Base-by-base conservation (phyloP, 2,113 vertebrate species). In the Syngnathus floridae region DNA sequence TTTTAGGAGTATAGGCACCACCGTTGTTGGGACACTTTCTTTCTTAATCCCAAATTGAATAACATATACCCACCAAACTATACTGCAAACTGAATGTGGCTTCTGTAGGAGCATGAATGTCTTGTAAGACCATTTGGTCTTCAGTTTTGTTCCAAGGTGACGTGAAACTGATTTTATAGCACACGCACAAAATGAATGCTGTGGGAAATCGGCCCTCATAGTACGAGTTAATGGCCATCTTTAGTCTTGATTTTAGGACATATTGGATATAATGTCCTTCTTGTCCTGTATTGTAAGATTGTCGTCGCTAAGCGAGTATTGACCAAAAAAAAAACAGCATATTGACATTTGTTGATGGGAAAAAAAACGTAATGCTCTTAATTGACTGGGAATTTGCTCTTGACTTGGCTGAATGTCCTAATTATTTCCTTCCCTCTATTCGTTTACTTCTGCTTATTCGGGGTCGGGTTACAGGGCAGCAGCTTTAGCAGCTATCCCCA, bases 1-100 rank as follows among this genome's bases (percentile, higher is more conserved):
- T 93, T 89, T 92, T 92, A 95, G 26, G 3, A 31, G 26, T 31
- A 31, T 31, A 31, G 26, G 26, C 26, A 96, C 98, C 95, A 98
- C 43, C 5, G 4, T 60, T 59, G 8, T 36, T 57, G 55, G 31
- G 51, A 10, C 21, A 13, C n/a, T 11, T 51, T 21, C 2, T n/a
- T 2, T 21, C n/a, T 51, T 54, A 11, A 65, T 68, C 54, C 41
- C 31, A 64, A 65, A 74, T 75, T 11, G 43, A 56, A 71, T 82
- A 75, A 78, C 71, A 72, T 40, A 63, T 64, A 62, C 77, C 69
- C 43, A 0, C 65, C 74, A 83, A 84, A 82, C 74, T 81, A 69
- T 54, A 73, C 83, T 85, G 84, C 83, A 85, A 85, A 83, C 76
- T 82, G 64, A 65, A 38, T 36, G 17, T 38, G 22, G 37, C 4